These are phyloP conservation scores for Pycnonotus jocosus DNA, from an alignment of 2,113 vertebrate species.

Conservation along the genomic window DNA sequence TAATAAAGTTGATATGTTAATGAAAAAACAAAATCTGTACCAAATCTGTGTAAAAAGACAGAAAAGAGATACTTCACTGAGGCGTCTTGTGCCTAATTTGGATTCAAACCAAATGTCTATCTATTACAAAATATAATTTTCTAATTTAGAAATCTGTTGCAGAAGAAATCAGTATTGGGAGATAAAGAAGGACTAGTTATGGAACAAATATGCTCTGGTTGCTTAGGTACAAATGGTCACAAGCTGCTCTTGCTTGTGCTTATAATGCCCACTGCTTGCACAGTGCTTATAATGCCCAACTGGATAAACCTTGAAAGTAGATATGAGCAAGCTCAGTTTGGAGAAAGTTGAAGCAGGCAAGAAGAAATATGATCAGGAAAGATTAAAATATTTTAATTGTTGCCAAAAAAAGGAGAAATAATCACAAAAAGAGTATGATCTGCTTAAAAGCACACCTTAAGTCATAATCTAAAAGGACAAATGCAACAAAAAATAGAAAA, in stretches of 20 bases:
- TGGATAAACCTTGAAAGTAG: neutral
- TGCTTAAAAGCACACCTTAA: neutral
- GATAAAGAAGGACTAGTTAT: neutral
- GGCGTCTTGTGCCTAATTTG: neutral
- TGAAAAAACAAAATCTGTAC: neutral
- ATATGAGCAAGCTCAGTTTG: neutral
- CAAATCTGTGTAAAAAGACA: neutral
- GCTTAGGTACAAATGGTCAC: neutral
- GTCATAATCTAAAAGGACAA: neutral
- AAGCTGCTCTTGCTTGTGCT: neutral
- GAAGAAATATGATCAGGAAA: neutral
- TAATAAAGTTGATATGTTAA: neutral
- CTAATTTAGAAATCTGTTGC: neutral
- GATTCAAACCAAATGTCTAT: neutral
- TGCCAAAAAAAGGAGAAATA: neutral
- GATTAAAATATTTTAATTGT: neutral
- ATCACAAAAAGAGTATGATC: rapidly evolving
- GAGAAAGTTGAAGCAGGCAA: neutral
- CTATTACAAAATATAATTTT: neutral
- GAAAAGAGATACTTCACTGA: neutral
- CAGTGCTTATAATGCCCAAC: neutral
- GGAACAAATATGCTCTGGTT: neutral
- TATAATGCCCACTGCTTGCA: neutral
- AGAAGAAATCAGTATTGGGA: neutral
- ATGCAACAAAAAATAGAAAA: neutral